Percentiles rank a stretch among this genome's conserved stretches.
Evolutionary conservation across 2,888 invertebrate species (phyloP).

Genomic region (Drosophila tanythrix): DNA sequence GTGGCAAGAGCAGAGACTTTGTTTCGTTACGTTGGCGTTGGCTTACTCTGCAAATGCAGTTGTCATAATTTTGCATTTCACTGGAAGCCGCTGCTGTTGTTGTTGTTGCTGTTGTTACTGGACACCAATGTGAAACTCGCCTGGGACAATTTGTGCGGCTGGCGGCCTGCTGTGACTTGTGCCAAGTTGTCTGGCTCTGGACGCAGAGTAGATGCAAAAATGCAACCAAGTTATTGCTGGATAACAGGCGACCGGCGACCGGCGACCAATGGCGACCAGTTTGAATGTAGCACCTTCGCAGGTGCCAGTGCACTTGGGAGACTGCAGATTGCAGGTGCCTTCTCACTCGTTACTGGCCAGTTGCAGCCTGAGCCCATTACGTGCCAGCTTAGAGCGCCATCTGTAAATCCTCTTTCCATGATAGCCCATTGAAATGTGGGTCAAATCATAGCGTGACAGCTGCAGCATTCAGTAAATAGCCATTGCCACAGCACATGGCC

Average conservation of each 20-base stretch:
- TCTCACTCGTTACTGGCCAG: conserved; percentile 21
- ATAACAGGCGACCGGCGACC: conserved; percentile 55
- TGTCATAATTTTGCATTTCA: conserved; percentile 81
- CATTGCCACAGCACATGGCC: conserved; percentile 37
- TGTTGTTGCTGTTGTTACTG: conserved; percentile 21
- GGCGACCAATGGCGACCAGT: conserved; percentile 55
- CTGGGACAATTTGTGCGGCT: conserved; percentile 68
- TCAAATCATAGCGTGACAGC: conserved; percentile 69
- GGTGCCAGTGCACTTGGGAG: conserved; percentile 52
- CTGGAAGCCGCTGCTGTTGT: conserved; percentile 27
- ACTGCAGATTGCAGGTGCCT: conserved; percentile 27
- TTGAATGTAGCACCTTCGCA: conserved; percentile 34
- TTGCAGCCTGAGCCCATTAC: conserved; percentile 62
- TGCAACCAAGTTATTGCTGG: conserved; percentile 61
- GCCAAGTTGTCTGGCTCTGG: conserved; percentile 73
- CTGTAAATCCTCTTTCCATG: conserved; percentile 42
- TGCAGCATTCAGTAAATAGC: conserved; percentile 70
- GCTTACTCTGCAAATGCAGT: conserved; percentile 79
- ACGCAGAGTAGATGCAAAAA: conserved; percentile 45
- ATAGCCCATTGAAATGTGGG: conserved; percentile 62
- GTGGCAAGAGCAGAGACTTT: conserved; percentile 18
- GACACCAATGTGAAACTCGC: conserved; percentile 28
- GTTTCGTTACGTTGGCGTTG: conserved; percentile 40
- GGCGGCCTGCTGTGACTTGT: conserved; percentile 73
- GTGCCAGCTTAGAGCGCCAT: conserved; percentile 67